Conservation (phyloP, 1,140 invertebrate genomes). For the Cotesia typhae region DNA sequence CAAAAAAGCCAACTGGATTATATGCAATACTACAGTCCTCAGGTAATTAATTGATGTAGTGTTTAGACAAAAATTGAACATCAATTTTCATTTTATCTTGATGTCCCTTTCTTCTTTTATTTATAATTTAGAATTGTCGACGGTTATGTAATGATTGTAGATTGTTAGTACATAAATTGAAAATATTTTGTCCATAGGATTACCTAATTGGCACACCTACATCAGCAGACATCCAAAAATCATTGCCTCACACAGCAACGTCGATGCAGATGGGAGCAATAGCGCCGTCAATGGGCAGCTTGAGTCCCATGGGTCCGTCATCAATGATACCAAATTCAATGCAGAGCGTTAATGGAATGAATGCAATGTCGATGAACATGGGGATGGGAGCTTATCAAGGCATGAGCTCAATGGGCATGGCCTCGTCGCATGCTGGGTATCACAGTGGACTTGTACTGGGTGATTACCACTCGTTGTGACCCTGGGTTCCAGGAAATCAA, state of each 20-base stretch:
- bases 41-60: constrained; percentile 47
- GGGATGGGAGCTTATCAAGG: constrained; percentile 63
- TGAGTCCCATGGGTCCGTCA: constrained; percentile 62
- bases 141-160: too few species aligned
- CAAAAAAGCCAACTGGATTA: constrained; percentile 64
- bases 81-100: background rate
- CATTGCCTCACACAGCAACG: constrained; percentile 61
- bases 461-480: constrained; percentile 65
- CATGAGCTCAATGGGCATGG: constrained; percentile 62
- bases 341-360: constrained; percentile 63
- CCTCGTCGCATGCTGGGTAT: constrained; percentile 59
- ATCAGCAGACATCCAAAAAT: constrained; percentile 61
- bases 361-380: constrained; percentile 65
- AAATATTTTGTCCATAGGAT: constrained; percentile 49
- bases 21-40: constrained; percentile 63
- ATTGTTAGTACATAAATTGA: background rate
- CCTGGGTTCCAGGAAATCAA: constrained; percentile 59
- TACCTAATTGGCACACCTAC: constrained; percentile 61
- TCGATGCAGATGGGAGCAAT: constrained; percentile 66
- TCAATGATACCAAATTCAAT: constrained; percentile 62
- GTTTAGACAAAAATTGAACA: background rate
- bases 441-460: constrained; percentile 63
- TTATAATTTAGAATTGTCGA: too few species aligned
- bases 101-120: too few species aligned
- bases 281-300: constrained; percentile 59